phyloP scores from a whole-genome alignment of 2,797 vertebrate genomes.

The Notamacropus eugenii region DNA sequence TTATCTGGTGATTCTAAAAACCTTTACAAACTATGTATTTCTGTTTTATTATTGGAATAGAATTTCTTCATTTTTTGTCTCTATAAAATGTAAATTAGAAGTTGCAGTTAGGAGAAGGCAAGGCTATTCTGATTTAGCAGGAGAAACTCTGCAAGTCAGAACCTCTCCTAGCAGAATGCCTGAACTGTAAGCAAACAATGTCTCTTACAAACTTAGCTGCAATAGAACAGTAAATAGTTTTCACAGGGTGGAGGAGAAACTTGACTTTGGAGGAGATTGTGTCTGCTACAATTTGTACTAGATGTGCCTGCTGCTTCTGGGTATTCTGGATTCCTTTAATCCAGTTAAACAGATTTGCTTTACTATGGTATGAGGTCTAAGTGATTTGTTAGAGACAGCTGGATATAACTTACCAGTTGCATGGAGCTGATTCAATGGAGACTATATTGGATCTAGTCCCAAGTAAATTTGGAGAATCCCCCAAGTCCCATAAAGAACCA shows the following conservation, averaged over 20 bases:
- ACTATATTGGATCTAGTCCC: neutral
- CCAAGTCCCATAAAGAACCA: neutral
- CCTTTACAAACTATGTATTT: neutral
- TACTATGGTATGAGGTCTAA: neutral
- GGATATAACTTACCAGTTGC: neutral
- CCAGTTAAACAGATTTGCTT: neutral
- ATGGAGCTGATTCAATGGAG: neutral
- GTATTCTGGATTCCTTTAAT: neutral
- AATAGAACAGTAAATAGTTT: neutral
- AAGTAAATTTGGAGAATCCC: neutral
- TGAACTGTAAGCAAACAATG: neutral
- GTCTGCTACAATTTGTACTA: neutral
- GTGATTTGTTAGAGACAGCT: neutral
- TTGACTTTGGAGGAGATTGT: neutral
- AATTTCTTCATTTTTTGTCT: neutral
- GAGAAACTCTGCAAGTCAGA: neutral
- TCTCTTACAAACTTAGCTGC: neutral
- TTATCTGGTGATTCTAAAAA: neutral
- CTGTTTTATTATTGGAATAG: neutral
- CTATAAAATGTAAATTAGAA: neutral
- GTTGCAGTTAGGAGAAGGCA: neutral
- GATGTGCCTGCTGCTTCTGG: neutral
- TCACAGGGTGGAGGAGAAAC: neutral
- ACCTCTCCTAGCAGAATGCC: neutral
- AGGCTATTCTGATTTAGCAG: neutral